Evolutionary conservation across 2,888 invertebrate genomes (phyloP), one percentile per base, ranked within the genome.

Genomic region (Torymus tubicola): DNA sequence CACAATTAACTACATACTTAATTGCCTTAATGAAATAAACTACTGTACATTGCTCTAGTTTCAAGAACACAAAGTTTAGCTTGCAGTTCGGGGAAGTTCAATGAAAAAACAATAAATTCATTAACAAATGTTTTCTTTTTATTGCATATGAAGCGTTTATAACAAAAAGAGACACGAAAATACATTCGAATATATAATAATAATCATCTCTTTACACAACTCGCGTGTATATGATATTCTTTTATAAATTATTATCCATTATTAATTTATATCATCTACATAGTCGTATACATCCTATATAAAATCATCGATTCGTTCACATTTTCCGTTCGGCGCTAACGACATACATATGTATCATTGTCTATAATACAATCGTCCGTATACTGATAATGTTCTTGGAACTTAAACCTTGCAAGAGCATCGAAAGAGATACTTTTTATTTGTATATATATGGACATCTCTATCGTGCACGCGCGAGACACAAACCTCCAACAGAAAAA

Each of bases 381-480:
- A 81, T 78, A 81, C 78, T 78, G 78, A 74, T 78, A 74, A 63
- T 57, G 60, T 78, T 78, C 60, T 78, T 24, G 81, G 78, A 81
- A 81, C 81, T 78, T 78, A 50, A 52, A 78, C 78, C 78, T 69
- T 50, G 42, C 60, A 72, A 77, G 31, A 50, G 18, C 52, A 52
- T 12, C 31, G 60, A 61, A 13, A 42, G 14, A 42, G 42, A 42
- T 5, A 42, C n/a, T 42, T 42, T 42, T n/a, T n/a, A n/a, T n/a
- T n/a, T n/a, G n/a, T 42, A 42, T 42, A 1, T 42, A 1, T 42
- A 42, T 42, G 42, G 5, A 42, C 42, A 42, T 42, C 42, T 42
- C 42, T 8, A 42, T 1, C 42, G 8, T 8, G 42, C 42, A 8
- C 42, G 42, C 42, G 10, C 42, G 8, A 42, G 42, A 42, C 42